These are phyloP conservation scores for Gila orcuttii DNA, from an alignment of 2,113 vertebrate genomes.

Conservation along the genomic window DNA sequence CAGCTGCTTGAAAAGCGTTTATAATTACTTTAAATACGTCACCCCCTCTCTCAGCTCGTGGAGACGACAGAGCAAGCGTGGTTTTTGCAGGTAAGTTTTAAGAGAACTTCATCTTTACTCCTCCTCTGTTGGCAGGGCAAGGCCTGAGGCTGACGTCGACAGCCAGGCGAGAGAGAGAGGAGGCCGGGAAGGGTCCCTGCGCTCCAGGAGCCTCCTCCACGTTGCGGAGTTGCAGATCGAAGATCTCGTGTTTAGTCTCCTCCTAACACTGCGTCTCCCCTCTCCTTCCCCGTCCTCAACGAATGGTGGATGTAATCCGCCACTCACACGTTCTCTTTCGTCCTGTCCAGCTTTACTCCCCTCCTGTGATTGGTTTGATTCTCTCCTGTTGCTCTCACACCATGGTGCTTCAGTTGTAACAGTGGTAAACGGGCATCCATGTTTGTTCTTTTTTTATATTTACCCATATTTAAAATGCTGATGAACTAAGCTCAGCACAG, in stretches of 20 bases:
- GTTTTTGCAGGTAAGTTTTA: constrained; percentile 64
- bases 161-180: constrained; percentile 66
- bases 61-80: constrained; percentile 77
- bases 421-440: constrained; percentile 96
- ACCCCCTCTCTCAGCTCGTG: constrained; percentile 70
- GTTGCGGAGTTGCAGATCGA: constrained; percentile 56
- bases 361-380: constrained; percentile 69
- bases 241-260: constrained; percentile 65
- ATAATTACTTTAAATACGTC: constrained; percentile 49
- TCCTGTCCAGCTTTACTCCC: constrained; percentile 78
- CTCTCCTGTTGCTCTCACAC: constrained; percentile 89
- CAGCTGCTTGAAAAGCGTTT: constrained; percentile 76
- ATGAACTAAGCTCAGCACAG: constrained; percentile 88
- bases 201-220: constrained; percentile 60
- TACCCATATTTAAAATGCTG: constrained; percentile 93
- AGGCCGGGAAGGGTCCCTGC: constrained; percentile 58
- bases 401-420: constrained; percentile 94
- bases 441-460: constrained; percentile 90
- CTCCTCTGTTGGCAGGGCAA: constrained; percentile 78
- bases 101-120: constrained; percentile 77
- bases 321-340: constrained; percentile 68
- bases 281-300: constrained; percentile 55
- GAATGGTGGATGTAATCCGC: constrained; percentile 64
- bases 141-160: constrained; percentile 74
- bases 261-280: constrained; percentile 59